Evolutionary conservation across 2,888 invertebrate species (phyloP).

Genomic region (Pristionchus maxplancki): DNA sequence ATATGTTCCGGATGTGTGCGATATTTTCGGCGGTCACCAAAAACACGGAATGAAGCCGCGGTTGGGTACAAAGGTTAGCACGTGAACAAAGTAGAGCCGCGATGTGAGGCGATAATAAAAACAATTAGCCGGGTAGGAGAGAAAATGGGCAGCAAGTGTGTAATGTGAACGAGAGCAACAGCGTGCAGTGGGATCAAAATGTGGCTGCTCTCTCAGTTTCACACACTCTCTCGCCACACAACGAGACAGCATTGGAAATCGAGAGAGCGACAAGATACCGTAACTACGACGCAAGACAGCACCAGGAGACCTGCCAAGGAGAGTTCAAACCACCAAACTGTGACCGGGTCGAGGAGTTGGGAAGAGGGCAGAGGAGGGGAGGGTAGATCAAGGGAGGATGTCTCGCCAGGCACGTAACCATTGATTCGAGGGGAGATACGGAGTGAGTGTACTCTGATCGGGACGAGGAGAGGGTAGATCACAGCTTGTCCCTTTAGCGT

Average conservation of each 20-base stretch:
- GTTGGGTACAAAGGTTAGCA: neutral
- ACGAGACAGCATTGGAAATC: neutral
- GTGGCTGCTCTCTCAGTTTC: constrained; percentile 18
- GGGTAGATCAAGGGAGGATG: constrained; percentile 23
- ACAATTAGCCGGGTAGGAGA: neutral
- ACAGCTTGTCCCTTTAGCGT: neutral
- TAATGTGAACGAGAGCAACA: neutral
- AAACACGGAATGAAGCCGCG: neutral
- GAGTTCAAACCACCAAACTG: constrained; percentile 28
- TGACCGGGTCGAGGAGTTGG: neutral
- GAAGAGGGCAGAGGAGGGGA: neutral
- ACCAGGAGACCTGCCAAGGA: neutral
- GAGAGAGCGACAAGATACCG: neutral
- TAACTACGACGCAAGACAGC: neutral
- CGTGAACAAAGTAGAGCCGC: neutral
- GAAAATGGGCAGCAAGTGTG: neutral
- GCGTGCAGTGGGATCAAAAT: neutral
- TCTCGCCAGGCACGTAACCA: neutral
- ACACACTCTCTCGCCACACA: neutral
- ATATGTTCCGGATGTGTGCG: neutral
- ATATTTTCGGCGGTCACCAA: neutral
- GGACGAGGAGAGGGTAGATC: neutral
- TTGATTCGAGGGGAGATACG: neutral
- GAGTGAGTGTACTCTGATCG: constrained; percentile 17
- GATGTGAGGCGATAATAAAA: neutral